These are phyloP conservation scores for Tetrapedia diversipes DNA, from an alignment of 2,888 invertebrate genomes.

Conservation along the genomic window DNA sequence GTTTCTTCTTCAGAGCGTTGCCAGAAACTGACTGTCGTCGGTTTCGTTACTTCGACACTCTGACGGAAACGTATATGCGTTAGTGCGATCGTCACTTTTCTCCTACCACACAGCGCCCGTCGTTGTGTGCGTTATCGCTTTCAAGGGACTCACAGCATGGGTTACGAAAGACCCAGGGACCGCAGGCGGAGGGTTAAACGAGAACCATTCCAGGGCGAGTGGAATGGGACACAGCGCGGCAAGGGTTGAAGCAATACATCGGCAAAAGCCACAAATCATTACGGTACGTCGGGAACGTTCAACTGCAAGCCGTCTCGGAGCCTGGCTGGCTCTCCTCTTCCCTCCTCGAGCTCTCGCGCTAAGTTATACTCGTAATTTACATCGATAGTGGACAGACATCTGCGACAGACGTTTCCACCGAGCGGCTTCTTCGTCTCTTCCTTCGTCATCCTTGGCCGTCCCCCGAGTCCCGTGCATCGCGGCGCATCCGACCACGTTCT, in stretches of 20 bases:
- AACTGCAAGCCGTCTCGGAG: not conserved
- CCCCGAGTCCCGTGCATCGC: not conserved
- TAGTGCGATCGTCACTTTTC: too few relatives aligned
- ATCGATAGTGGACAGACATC: constrained; percentile 21
- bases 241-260: not conserved
- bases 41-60: too few relatives aligned
- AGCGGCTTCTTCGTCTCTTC: not conserved
- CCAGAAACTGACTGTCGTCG: too few relatives aligned
- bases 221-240: not conserved
- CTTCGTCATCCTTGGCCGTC: not conserved
- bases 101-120: too few relatives aligned
- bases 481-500: not conserved
- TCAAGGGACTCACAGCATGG: too few relatives aligned
- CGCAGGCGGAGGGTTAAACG: too few relatives aligned
- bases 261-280: constrained; percentile 25
- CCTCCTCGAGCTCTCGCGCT: not conserved
- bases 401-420: constrained; percentile 13
- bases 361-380: constrained; percentile 11
- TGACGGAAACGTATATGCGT: too few relatives aligned
- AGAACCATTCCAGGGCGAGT: not conserved
- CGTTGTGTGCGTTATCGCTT: too few relatives aligned
- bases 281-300: constrained; percentile 1
- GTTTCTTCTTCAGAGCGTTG: too few relatives aligned
- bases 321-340: constrained; percentile 6
- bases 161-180: too few relatives aligned